Evolutionary conservation across 2,888 invertebrate species (phyloP), one percentile per base, ranked within the genome.

Genomic region (Quadroppia sp.): DNA sequence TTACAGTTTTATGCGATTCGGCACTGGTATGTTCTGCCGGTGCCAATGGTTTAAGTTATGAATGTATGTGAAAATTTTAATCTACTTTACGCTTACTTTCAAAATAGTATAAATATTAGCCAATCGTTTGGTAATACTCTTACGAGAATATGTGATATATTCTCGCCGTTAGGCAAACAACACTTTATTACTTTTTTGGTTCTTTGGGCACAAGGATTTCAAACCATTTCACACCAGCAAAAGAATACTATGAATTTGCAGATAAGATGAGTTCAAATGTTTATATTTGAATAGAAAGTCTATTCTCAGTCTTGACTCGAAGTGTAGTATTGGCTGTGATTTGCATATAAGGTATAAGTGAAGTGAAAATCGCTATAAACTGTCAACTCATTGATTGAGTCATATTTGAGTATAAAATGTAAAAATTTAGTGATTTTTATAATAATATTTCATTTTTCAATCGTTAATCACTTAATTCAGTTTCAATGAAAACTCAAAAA

Each of bases 181-280:
- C 13, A 6, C 1, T 61, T 61, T 61, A 61, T 61, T 61, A 25
- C 61, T 32, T 61, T 56, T 61, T 30, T 17, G 3, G 30, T 15
- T 23, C 9, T 11, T 4, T 7, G n/a, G n/a, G n/a, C n/a, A 23
- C 53, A 23, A 53, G 3, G 23, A n/a, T 6, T 20, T 20, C 53
- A 23, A 17, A 7, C 3, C 11, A 53, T 7, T 20, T 53, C 20
- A 53, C 23, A 50, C n/a, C n/a, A 36, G 36, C 36, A 20, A 53
- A 17, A 30, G 17, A 61, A 28, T 4, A 61, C 32, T 32, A 30
- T 59, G n/a, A n/a, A n/a, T 61, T 61, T 61, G n/a, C 61, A 30
- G 30, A 61, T 61, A 61, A 61, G 61, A 61, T 61, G 32, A 30
- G 23, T 56, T 61, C 61, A 61, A 61, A 61, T 61, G 61, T 61